Percentiles rank a stretch among this genome's conserved stretches.
phyloP scores from a whole-genome alignment of 2,888 invertebrate genomes.

The Argyresthia goedartella region DNA sequence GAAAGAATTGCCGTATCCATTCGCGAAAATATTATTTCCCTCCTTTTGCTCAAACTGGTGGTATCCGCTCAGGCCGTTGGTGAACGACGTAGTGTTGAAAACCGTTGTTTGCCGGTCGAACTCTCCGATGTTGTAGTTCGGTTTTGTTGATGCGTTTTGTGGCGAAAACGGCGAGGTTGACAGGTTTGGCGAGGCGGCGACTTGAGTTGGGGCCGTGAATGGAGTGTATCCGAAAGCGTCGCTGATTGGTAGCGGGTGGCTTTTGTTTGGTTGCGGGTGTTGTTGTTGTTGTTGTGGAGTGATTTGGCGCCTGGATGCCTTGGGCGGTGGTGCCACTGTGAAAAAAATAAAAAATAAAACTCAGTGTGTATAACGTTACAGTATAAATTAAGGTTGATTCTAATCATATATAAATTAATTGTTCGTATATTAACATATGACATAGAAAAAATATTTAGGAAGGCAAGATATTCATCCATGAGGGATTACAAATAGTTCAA shows the following conservation, averaged over 20 bases:
- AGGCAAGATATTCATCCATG: too few relatives aligned
- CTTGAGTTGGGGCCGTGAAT: slow-evolving; percentile 65
- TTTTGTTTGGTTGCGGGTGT: slow-evolving; percentile 25
- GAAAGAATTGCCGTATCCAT: slow-evolving; percentile 46
- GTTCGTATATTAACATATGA: too few relatives aligned
- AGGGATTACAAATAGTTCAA: too few relatives aligned
- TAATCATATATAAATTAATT: too few relatives aligned
- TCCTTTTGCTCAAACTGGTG: slow-evolving; percentile 92
- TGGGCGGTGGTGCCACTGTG: slow-evolving; percentile 92
- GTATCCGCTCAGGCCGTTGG: slow-evolving; percentile 58
- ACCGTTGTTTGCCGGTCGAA: slow-evolving; percentile 59
- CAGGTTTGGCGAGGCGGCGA: slow-evolving; percentile 16
- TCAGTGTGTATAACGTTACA: too few relatives aligned
- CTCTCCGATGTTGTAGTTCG: slow-evolving; percentile 60
- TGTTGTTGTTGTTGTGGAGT: slow-evolving; percentile 26
- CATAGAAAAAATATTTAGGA: too few relatives aligned
- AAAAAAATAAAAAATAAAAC: slow-evolving; percentile 14
- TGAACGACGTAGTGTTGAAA: slow-evolving; percentile 49
- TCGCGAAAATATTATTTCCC: slow-evolving; percentile 49
- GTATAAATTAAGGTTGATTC: too few relatives aligned
- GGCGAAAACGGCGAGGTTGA: slow-evolving; percentile 23
- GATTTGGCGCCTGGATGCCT: slow-evolving; percentile 72
- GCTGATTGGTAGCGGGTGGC: slow-evolving; percentile 46
- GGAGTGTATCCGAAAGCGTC: slow-evolving; percentile 88
- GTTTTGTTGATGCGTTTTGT: slow-evolving; percentile 34